Base-by-base conservation (phyloP, 2,113 vertebrate species). In the Heptranchias perlo region DNA sequence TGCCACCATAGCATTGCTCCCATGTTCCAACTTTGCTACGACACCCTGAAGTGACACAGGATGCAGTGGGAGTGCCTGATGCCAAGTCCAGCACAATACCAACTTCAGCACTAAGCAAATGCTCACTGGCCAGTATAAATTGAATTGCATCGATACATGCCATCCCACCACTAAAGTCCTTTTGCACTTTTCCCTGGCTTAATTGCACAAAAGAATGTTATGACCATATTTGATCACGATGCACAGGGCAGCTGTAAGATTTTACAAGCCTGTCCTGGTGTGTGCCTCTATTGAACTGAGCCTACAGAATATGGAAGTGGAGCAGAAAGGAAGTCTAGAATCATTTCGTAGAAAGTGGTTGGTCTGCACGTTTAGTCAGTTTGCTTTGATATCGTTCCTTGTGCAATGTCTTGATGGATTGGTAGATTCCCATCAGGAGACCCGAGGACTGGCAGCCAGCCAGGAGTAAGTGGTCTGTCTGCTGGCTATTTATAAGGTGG, bases 401-500 rank as follows among this genome's bases (percentile, higher is more conserved):
- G 87, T 91, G 31, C 52, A 18, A 91, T 91, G 52, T 35, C 87
- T 58, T 91, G 87, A 96, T 96, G 96, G 96, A 96, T 76, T 0
- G 96, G 95, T 96, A 96, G 96, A 73, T 97, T 97, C 96, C 96
- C 96, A 96, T 97, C 96, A 96, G 96, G 96, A 96, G 82, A 62
- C 0, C 0, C 96, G 96, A 96, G 96, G 0, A 0, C 67, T 97
- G 97, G 97, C 96, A 3, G 62, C 13, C 10, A 86, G 96, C 96
- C 97, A 97, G 95, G 96, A 96, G 93, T 96, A 35, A 54, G 31
- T 96, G 87, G 96, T 96, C 76, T 94, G 96, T 96, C 76, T 94
- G 96, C 96, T n/a, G 0, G 21, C 94, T 65, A 95, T 95, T 95
- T 95, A 47, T 65, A 95, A 23, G 64, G 3, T 95, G 94, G 94